Percentiles rank a stretch among this genome's conserved stretches.
phyloP scores from a whole-genome alignment of 2,888 invertebrate genomes.

The Selenia dentaria region DNA sequence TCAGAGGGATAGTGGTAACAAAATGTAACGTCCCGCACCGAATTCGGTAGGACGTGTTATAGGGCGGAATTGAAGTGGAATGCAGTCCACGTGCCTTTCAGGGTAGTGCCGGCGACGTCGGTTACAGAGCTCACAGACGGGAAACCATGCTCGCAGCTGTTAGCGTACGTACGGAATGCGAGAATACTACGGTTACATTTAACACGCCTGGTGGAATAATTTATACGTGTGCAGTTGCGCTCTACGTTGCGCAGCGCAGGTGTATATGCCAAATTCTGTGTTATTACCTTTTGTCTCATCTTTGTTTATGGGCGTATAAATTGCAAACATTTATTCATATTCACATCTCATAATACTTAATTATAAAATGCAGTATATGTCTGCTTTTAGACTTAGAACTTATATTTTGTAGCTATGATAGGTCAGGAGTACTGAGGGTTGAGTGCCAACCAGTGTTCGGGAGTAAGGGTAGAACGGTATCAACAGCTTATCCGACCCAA shows the following conservation, averaged over 20 bases:
- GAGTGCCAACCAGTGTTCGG: too few relatives aligned
- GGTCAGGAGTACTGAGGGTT: too few relatives aligned
- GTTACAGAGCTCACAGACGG: conserved; percentile 60
- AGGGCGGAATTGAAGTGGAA: conserved; percentile 63
- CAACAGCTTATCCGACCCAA: too few relatives aligned
- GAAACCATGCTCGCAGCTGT: conserved; percentile 60
- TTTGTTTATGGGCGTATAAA: conserved; percentile 16
- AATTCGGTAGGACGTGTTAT: conserved; percentile 54
- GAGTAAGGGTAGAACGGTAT: too few relatives aligned
- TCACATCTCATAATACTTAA: too few relatives aligned
- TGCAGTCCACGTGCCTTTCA: conserved; percentile 58
- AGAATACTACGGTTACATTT: conserved; percentile 61
- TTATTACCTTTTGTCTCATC: conserved; percentile 19
- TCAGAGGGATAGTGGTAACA: conserved; percentile 34
- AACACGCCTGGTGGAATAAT: conserved; percentile 60
- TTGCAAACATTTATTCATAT: conserved; percentile 8
- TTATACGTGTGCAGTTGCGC: conserved; percentile 43
- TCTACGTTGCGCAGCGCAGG: conserved; percentile 22
- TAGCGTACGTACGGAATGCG: conserved; percentile 65
- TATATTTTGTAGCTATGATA: too few relatives aligned
- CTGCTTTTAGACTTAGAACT: too few relatives aligned
- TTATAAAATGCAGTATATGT: too few relatives aligned
- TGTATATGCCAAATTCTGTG: conserved; percentile 19
- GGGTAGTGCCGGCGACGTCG: conserved; percentile 58
- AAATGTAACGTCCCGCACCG: conserved; percentile 45